phyloP scores from a whole-genome alignment of 92 coral and sea anemone genomes.

The Phymanthus crucifer region DNA sequence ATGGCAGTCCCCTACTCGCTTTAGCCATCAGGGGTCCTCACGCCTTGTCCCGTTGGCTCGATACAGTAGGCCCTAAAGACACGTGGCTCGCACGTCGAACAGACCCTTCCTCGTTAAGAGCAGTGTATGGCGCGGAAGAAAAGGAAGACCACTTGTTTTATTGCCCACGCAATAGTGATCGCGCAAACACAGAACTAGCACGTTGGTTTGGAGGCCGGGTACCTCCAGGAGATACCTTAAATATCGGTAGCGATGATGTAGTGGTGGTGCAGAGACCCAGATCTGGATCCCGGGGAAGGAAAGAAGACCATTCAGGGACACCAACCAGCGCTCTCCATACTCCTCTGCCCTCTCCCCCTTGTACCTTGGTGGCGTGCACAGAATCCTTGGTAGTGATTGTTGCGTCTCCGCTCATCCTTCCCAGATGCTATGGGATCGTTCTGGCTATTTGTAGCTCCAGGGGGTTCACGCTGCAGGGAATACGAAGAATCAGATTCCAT shows the following conservation, averaged over 20 bases:
- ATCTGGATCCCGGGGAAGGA: conserved; percentile 37
- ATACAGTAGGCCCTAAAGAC: conserved; percentile 85
- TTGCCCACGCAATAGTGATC: conserved; percentile 75
- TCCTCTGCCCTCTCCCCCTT: conserved; percentile 76
- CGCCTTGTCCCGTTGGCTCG: conserved; percentile 75
- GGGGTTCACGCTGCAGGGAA: conserved; percentile 75
- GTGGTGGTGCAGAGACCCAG: conserved; percentile 20
- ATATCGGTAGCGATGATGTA: conserved; percentile 56
- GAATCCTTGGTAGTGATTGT: conserved; percentile 64
- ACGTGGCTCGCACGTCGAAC: conserved; percentile 78
- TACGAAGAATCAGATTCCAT: conserved; percentile 65
- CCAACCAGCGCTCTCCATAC: conserved; percentile 67
- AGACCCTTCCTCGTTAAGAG: conserved; percentile 86
- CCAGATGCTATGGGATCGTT: conserved; percentile 68
- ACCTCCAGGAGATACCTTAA: conserved; percentile 65
- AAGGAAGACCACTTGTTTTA: conserved; percentile 87
- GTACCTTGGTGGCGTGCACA: conserved; percentile 70
- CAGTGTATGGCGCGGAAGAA: conserved; percentile 66
- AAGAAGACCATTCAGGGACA: conserved; percentile 25
- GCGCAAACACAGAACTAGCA: conserved; percentile 71
- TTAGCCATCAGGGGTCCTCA: conserved; percentile 87
- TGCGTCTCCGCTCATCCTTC: conserved; percentile 80
- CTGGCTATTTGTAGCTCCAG: conserved; percentile 66
- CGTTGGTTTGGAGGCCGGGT: conserved; percentile 98
- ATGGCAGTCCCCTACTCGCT: conserved; percentile 52